These are phyloP conservation scores for Umimayanthus kanabou DNA, from an alignment of 92 coral and sea anemone genomes.

Conservation along the genomic window DNA sequence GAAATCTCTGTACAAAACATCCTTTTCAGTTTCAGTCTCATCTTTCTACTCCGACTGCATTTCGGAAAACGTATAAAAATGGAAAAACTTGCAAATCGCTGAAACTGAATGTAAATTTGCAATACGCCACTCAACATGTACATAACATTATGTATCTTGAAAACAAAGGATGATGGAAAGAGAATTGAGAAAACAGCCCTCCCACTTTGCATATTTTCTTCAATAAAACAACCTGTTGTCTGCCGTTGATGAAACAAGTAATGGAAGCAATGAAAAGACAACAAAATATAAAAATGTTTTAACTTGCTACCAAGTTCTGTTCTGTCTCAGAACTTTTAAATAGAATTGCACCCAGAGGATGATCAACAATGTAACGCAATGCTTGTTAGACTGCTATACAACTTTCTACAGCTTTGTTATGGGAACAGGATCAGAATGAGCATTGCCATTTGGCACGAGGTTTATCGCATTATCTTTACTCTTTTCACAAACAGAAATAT, in stretches of 20 bases:
- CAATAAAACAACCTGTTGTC: background rate
- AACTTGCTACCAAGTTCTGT: no score
- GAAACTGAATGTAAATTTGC: no score
- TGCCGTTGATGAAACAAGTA: background rate
- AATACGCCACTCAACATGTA: background rate
- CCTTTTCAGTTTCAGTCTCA: no score
- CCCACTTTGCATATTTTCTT: background rate
- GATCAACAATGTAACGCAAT: background rate
- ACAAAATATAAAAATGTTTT: background rate
- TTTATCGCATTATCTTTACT: background rate
- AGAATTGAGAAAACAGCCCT: background rate
- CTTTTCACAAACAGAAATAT: background rate
- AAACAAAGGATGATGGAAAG: background rate
- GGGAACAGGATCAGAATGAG: background rate
- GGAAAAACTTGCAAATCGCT: no score
- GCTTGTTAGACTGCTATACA: no score
- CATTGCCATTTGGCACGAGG: slow-evolving; percentile 22
- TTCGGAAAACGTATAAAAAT: no score
- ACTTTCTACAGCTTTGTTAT: slow-evolving; percentile 13
- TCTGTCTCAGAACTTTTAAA: background rate
- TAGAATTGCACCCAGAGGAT: background rate
- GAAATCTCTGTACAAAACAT: no score
- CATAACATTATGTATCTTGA: background rate
- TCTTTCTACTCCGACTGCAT: no score
- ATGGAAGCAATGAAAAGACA: background rate